Base-by-base conservation (phyloP, 2,797 vertebrate genomes). In the Sus cebifrons region DNA sequence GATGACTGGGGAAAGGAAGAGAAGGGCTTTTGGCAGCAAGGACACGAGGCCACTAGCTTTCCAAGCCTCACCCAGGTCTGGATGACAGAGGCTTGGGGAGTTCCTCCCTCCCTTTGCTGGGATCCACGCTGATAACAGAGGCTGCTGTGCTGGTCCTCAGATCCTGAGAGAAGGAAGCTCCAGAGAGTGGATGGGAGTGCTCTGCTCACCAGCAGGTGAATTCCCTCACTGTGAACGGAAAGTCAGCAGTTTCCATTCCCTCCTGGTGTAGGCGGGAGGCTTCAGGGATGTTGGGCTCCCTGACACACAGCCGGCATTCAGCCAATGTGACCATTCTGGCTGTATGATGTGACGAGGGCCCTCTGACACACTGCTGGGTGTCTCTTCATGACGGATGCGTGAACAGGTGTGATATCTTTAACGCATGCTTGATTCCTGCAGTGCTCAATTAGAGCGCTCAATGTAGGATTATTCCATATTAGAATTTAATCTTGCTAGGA, bases 401-500 rank as follows among this genome's bases (percentile, higher is more conserved):
- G 44, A 44, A 86, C 95, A 90, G 14, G 52, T 77, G n/a, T 5
- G 1, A 20, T 56, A 23, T 73, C 71, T 95, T 83, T 67, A 73
- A 83, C 60, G 89, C 75, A 77, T 27, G 21, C 68, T 95, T 94
- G 89, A 18, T 68, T 94, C 68, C 32, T 25, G 64, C 54, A 64
- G 11, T 86, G 68, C 68, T 91, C 86, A 84, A 68, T 89, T 64
- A 79, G 49, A 88, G 32, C 40, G 87, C 79, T 93, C 67, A 77
- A 73, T 94, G 86, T 96, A 97, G 62, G 73, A 95, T 97, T 93
- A 92, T 94, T 96, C 73, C 87, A 74, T 91, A 91, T 94, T 96
- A 96, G 79, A 91, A 97, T 89, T 88, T 96, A 97, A 97, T 97
- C 95, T 97, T 95, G 94, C 64, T 93, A 98, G 94, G 93, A 98